Conservation (phyloP, 2,797 vertebrate genomes). For the Rhynchonycteris naso region DNA sequence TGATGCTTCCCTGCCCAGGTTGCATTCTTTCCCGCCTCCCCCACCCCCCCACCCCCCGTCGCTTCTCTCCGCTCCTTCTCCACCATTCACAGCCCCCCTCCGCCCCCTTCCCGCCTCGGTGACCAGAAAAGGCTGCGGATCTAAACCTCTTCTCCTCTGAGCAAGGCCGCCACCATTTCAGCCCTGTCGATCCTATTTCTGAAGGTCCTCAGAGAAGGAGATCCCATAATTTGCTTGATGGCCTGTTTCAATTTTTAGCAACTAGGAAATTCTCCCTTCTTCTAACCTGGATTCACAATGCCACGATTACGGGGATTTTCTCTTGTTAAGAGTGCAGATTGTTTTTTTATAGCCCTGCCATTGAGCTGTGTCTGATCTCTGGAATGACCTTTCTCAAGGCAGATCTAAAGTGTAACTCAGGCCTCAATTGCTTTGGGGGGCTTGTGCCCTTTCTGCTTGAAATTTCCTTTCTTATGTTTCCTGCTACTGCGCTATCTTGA, state of each 20-base stretch:
- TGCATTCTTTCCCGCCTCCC: background rate
- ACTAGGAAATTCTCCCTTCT: constrained; percentile 62
- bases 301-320: background rate
- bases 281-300: constrained; percentile 59
- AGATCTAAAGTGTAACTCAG: background rate
- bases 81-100: too few relatives aligned
- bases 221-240: constrained; percentile 67
- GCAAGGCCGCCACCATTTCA: background rate
- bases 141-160: background rate
- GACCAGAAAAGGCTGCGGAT: constrained; percentile 30
- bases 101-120: background rate
- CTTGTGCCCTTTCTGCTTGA: background rate
- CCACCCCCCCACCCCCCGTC: background rate
- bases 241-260: constrained; percentile 74
- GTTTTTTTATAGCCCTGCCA: background rate
- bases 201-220: constrained; percentile 62
- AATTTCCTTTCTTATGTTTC: background rate
- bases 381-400: background rate
- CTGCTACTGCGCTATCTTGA: background rate
- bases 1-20: background rate
- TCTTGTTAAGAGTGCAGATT: background rate
- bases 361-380: background rate
- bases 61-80: background rate
- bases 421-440: background rate
- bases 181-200: constrained; percentile 12